Percentiles rank a stretch among this genome's conserved stretches.
phyloP scores from a whole-genome alignment of 2,888 invertebrate species.

The Microplitis manilae region DNA sequence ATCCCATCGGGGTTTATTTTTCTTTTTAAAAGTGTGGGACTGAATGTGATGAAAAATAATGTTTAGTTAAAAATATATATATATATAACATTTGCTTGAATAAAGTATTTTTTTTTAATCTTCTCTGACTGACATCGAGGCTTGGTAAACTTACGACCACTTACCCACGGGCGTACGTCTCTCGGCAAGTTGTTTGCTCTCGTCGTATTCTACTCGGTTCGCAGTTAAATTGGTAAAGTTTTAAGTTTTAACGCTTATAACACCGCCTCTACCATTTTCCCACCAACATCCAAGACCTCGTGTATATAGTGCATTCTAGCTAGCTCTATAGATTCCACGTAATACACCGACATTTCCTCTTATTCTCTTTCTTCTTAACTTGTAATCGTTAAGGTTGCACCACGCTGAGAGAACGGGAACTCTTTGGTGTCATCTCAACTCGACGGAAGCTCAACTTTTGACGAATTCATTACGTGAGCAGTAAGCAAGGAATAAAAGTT shows the following conservation, averaged over 20 bases:
- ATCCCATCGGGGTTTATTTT: slow-evolving; percentile 21
- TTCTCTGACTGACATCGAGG: slow-evolving; percentile 51
- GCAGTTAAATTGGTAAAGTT: slow-evolving; percentile 56
- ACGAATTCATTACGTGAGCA: slow-evolving; percentile 30
- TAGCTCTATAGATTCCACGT: background rate
- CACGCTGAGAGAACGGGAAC: slow-evolving; percentile 7
- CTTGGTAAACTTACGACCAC: slow-evolving; percentile 53
- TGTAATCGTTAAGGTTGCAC: slow-evolving; percentile 23
- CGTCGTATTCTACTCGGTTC: slow-evolving; percentile 50
- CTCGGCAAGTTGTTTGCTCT: slow-evolving; percentile 50
- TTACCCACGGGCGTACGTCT: slow-evolving; percentile 43
- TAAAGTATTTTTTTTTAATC: slow-evolving; percentile 34
- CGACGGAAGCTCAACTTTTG: slow-evolving; percentile 17
- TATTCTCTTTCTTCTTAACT: slow-evolving; percentile 28
- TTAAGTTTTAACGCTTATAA: slow-evolving; percentile 53
- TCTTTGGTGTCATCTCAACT: slow-evolving; percentile 7
- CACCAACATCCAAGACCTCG: slow-evolving; percentile 21
- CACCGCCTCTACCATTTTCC: slow-evolving; percentile 31
- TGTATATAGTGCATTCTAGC: slow-evolving; percentile 1
- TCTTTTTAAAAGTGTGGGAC: background rate
- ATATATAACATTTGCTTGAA: background rate
- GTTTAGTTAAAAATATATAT: slow-evolving; percentile 15
- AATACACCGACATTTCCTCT: slow-evolving; percentile 23
- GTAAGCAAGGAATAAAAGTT: background rate
- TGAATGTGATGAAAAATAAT: slow-evolving; percentile 10